Evolutionary conservation across 53 echinoderm and acorn worm genomes (phyloP).

Genomic region (Patiria pectinifera): DNA sequence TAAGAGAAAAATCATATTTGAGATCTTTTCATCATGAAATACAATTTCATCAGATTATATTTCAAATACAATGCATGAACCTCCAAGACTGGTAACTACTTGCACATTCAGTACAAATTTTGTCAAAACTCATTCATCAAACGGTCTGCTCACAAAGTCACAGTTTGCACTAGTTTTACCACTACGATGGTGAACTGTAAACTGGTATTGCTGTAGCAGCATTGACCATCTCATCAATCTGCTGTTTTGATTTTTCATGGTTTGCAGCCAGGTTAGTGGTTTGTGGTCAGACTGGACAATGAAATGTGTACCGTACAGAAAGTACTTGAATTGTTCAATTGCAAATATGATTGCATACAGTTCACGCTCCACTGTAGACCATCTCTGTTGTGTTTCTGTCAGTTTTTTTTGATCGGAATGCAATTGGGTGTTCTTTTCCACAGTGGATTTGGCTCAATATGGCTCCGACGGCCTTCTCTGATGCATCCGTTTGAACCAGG

Average conservation of each 20-base stretch:
- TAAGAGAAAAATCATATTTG: no score
- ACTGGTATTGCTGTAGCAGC: slow-evolving; percentile 19
- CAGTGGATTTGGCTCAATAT: slow-evolving; percentile 27
- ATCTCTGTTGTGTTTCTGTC: slow-evolving; percentile 10
- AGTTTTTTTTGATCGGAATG: slow-evolving; percentile 23
- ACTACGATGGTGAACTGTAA: slow-evolving; percentile 3
- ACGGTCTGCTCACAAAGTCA: slow-evolving; percentile 25
- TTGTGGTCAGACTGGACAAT: slow-evolving; percentile 4
- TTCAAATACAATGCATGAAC: no score
- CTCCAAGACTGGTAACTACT: background rate
- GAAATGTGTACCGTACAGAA: slow-evolving; percentile 22
- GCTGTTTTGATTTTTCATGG: slow-evolving; percentile 20
- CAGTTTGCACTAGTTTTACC: slow-evolving; percentile 34
- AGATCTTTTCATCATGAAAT: no score
- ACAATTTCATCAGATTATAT: no score
- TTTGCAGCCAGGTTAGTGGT: slow-evolving; percentile 11
- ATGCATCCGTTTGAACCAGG: slow-evolving; percentile 37
- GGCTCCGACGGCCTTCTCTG: slow-evolving; percentile 38
- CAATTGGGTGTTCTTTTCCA: slow-evolving; percentile 26
- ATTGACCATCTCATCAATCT: slow-evolving; percentile 34
- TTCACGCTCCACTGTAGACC: slow-evolving; percentile 34
- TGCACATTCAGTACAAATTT: background rate
- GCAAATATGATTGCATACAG: slow-evolving; percentile 18
- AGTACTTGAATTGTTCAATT: slow-evolving; percentile 18
- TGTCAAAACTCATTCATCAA: background rate